Evolutionary conservation across 2,797 vertebrate genomes (phyloP), one percentile per base, ranked within the genome.

Genomic region (Echiichthys vipera): DNA sequence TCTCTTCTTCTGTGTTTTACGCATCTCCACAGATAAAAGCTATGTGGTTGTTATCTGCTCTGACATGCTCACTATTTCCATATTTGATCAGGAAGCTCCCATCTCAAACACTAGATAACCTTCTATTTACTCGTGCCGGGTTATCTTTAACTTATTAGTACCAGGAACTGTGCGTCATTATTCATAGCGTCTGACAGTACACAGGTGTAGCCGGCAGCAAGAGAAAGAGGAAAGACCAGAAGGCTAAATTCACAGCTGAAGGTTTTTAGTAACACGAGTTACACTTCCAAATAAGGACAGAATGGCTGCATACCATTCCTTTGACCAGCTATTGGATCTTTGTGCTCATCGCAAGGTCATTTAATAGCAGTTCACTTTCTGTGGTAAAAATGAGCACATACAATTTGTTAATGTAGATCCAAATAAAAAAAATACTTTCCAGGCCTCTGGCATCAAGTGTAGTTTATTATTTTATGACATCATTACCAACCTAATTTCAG

Each of bases 81-180:
- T 71, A 74, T 77, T 67, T 57, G 73, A 85, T 71, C 65, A 78
- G 68, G 80, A 79, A 76, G 58, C 39, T 53, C 32, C 42, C 34
- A 40, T 65, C 50, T 71, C 27, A 25, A 77, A 59, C 65, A 43
- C 46, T 15, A 66, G 74, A 64, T 64, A 17, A 43, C 56, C 56
- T 45, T 72, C 22, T 84, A 14, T 85, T 76, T 59, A 51, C 73
- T 71, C 59, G 70, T 47, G 55, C 29, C 6, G 22, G 45, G 62
- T 81, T 80, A 83, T 84, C 74, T 74, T 46, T 54, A 62, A 74
- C 71, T 74, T 70, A 61, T 71, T 42, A 25, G 49, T 24, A 46
- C 49, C 77, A 71, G 74, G 51, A 86, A 71, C 65, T 51, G 68
- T 46, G 39, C 62, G 77, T 55, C 53, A 81, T 90, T 83, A 88